Conservation (phyloP, 2,797 vertebrate species). For the Chlorospingus semifuscus region DNA sequence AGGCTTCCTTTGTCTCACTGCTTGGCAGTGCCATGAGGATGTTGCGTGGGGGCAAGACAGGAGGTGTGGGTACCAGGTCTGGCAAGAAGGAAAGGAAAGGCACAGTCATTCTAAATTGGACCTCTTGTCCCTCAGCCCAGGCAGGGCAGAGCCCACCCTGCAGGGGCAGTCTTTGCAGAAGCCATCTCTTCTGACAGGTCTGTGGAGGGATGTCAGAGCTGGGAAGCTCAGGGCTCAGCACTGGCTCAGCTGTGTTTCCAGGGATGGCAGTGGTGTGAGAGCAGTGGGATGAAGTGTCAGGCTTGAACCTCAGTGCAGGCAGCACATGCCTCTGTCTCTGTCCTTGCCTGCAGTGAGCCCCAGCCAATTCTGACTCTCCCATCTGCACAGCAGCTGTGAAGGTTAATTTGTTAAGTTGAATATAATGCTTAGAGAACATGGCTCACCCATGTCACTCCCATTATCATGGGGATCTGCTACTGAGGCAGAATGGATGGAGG, state of each 20-base stretch:
- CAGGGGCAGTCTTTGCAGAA: neutral
- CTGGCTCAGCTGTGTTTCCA: neutral
- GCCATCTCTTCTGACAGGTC: neutral
- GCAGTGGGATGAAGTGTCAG: neutral
- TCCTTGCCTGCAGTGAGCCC: neutral
- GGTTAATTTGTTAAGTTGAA: neutral
- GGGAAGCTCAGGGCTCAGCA: neutral
- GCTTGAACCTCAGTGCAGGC: neutral
- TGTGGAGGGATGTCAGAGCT: neutral
- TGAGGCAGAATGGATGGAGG: neutral
- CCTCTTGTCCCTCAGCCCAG: neutral
- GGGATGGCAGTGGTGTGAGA: neutral
- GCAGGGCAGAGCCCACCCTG: neutral
- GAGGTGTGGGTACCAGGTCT: constrained; percentile 79
- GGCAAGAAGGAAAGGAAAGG: constrained; percentile 21
- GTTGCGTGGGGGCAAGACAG: constrained; percentile 89
- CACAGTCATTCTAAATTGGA: neutral
- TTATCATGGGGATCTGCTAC: neutral
- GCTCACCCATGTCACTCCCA: neutral
- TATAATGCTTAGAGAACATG: neutral
- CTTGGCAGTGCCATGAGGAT: constrained; percentile 38
- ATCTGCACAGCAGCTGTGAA: neutral
- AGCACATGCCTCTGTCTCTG: neutral
- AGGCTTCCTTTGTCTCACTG: constrained; percentile 80
- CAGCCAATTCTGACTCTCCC: neutral